phyloP scores from a whole-genome alignment of 2,113 vertebrate species.

The Forbesichthys papilliferus region DNA sequence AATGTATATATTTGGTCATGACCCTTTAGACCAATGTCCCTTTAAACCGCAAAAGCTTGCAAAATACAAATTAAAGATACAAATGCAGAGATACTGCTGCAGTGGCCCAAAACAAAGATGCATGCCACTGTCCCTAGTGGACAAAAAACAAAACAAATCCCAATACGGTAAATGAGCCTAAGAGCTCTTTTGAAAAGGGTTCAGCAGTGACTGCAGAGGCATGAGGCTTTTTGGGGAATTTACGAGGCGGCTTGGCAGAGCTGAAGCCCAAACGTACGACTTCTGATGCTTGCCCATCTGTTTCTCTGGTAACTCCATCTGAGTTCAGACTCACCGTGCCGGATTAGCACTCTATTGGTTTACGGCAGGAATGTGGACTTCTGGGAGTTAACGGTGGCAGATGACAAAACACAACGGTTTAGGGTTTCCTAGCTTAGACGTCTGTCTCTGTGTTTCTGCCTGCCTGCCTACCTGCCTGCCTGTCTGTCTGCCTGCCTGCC shows the following conservation, averaged over 20 bases:
- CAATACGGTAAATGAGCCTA: no score
- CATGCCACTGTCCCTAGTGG: no score
- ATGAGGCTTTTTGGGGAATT: conserved; percentile 20
- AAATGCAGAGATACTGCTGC: no score
- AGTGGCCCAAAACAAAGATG: no score
- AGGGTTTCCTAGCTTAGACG: conserved; percentile 42
- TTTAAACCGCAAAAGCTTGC: no score
- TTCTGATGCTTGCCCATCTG: conserved; percentile 24
- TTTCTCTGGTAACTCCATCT: conserved; percentile 27
- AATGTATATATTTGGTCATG: no score
- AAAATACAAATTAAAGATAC: no score
- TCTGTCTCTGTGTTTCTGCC: conserved; percentile 5
- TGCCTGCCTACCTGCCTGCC: neutral
- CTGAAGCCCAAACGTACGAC: conserved; percentile 23
- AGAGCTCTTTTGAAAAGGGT: no score
- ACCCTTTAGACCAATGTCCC: no score
- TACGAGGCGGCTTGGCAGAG: conserved; percentile 35
- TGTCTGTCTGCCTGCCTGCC: conserved; percentile 15
- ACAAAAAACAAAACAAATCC: no score
- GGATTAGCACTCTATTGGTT: conserved; percentile 51
- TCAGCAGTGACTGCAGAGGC: neutral
- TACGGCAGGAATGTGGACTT: conserved; percentile 51
- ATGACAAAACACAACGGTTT: conserved; percentile 47
- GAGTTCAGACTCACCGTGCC: conserved; percentile 18
- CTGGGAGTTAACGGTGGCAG: conserved; percentile 19